phyloP scores from a whole-genome alignment of 1,140 invertebrate genomes.

The Drosophila sulfurigaster region DNA sequence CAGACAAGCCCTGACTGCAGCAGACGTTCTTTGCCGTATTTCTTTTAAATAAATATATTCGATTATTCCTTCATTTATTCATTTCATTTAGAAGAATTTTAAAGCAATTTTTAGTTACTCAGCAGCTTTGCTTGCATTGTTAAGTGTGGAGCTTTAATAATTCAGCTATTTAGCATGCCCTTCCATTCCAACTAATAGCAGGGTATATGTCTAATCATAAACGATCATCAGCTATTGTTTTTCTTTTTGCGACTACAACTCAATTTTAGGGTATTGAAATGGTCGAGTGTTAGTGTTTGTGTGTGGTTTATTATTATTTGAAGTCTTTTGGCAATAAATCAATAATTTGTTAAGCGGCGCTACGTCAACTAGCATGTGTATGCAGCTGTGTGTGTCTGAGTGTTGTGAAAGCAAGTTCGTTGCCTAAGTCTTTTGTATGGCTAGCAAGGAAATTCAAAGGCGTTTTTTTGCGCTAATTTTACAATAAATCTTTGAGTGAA shows the following conservation, averaged over 20 bases:
- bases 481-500: conserved; percentile 31
- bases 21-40: no score
- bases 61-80: no score
- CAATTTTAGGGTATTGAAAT: conserved; percentile 25
- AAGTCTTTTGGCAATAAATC: conserved; percentile 61
- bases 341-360: conserved; percentile 76
- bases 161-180: no score
- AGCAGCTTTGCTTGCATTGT: no score
- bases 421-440: conserved; percentile 79
- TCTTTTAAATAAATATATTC: no score
- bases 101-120: not conserved
- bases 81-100: not conserved
- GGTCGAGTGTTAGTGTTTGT: conserved; percentile 24
- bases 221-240: not conserved
- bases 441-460: conserved; percentile 59
- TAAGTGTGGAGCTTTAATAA: no score
- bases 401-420: conserved; percentile 82
- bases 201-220: conserved; percentile 12
- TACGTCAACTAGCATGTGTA: not conserved
- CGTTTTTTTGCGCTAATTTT: conserved; percentile 58
- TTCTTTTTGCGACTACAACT: conserved; percentile 29
- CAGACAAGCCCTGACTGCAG: no score
- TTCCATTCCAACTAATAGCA: not conserved
- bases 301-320: conserved; percentile 54
- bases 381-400: conserved; percentile 24